Base-by-base conservation (phyloP, 2,888 invertebrate species). In the Eupelmus urozonus region DNA sequence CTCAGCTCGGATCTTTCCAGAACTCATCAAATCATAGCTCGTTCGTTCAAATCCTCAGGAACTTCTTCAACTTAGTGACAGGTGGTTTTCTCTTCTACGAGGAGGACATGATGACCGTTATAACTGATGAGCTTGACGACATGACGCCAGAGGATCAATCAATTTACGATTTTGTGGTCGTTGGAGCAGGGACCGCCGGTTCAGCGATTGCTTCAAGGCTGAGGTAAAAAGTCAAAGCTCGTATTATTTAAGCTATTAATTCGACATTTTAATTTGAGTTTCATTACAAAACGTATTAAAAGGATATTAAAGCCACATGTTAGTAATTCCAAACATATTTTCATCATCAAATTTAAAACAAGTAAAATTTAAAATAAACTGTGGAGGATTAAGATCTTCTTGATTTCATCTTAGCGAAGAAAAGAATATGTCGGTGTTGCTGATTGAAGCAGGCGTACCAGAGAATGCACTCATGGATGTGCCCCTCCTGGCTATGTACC, bases 401-500 rank as follows among this genome's bases (percentile, higher is more conserved):
- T n/a, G n/a, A n/a, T n/a, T n/a, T n/a, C n/a, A n/a, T n/a, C n/a
- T n/a, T n/a, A 92, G 93, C 0, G 95, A 95, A 90, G 92, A 94
- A 81, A 91, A 93, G 0, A 90, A 93, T 13, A 94, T 94, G 93
- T 93, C 92, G 80, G 92, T 94, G 0, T 88, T 96, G 9, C 91
- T 96, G 0, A 88, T 96, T 51, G 95, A 96, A 90, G 95, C 95
- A 0, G 95, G 95, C 75, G 83, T 89, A 0, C 85, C 90, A 3
- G 95, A 96, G 89, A 93, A 93, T 84, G 92, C 92, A 70, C 83
- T 95, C 11, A 95, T 95, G 94, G 95, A 95, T 85, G 91, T 95
- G 34, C 95, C 95, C 0, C 90, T 95, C 18, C 85, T 94, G 1
- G 95, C 94, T 4, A 93, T 94, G 86, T 94, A 93, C 83, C 90